Base-by-base conservation (phyloP, 2,113 vertebrate species). In the Eptesicus fuscus region DNA sequence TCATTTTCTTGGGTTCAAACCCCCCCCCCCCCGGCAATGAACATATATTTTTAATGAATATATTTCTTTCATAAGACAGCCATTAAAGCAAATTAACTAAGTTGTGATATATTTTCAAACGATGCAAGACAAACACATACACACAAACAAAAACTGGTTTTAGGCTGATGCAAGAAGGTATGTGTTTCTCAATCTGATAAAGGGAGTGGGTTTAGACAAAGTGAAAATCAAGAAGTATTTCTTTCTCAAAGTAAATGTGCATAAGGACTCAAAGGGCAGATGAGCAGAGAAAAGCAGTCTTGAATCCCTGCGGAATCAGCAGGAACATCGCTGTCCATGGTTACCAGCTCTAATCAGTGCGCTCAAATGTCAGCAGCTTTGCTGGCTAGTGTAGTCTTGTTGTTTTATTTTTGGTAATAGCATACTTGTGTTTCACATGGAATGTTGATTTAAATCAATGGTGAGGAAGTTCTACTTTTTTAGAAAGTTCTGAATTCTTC, bases 281-380 rank as follows among this genome's bases (percentile, higher is more conserved):
- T 76, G 90, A 93, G 95, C 73, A 83, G 40, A 94, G 94, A 92
- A 71, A 49, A 74, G 91, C 91, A 95, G 95, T 94, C 96, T 96
- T 94, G 96, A 95, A 35, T 80, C 13, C 1, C 84, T 96, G 95
- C 90, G 10, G 90, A 74, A 44, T 96, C 96, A 95, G 93, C 92
- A 92, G 87, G 86, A 83, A 65, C 96, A 83, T 16, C 0, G 44
- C 91, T 70, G 71, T 63, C 88, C 88, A 89, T 28, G 94, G 95
- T 40, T 90, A 82, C 94, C 84, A 90, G 95, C 40, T 74, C 42
- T 96, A 95, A 92, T 90, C 92, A 18, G 63, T 51, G 87, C 23
- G 84, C 80, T 92, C 61, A 77, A 18, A 63, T 92, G 95, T 90
- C 96, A 97, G 88, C 77, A 82, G 93, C 63, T 92, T 94, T 82